Evolutionary conservation across 2,888 invertebrate species (phyloP).

Genomic region (Harpalus rubripes): DNA sequence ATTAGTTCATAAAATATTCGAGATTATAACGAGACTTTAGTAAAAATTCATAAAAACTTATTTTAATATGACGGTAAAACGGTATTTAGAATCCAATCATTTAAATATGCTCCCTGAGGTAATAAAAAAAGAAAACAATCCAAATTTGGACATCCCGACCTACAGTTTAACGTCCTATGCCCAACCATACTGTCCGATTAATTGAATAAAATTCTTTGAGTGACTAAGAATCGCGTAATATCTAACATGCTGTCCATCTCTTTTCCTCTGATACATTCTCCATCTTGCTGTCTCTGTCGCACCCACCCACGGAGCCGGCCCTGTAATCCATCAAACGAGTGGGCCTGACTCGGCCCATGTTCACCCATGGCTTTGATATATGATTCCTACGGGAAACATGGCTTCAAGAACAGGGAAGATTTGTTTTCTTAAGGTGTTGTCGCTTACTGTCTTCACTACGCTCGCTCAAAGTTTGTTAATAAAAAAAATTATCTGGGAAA

Average conservation of each 20-base stretch:
- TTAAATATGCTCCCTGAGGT: no score
- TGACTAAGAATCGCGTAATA: conserved; percentile 52
- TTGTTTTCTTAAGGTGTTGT: conserved; percentile 73
- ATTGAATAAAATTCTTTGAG: conserved; percentile 48
- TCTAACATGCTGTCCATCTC: conserved; percentile 34
- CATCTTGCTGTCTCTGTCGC: conserved; percentile 23
- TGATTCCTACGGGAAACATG: conserved; percentile 73
- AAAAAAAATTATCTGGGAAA: not conserved
- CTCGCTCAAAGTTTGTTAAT: not conserved
- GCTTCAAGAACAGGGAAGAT: conserved; percentile 74
- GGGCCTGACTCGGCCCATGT: conserved; percentile 55
- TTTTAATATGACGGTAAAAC: no score
- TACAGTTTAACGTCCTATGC: not conserved
- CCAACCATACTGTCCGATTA: conserved; percentile 3
- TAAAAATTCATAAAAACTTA: no score
- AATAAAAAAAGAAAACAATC: no score
- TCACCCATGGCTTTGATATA: conserved; percentile 65
- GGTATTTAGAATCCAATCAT: no score
- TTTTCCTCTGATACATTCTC: not conserved
- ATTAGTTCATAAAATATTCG: no score
- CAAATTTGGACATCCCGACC: not conserved
- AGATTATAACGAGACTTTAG: no score
- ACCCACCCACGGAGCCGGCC: conserved; percentile 55
- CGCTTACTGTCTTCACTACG: conserved; percentile 56
- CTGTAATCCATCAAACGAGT: conserved; percentile 56